Conservation (phyloP, 2,113 vertebrate species). For the Stigmatopora argus region DNA sequence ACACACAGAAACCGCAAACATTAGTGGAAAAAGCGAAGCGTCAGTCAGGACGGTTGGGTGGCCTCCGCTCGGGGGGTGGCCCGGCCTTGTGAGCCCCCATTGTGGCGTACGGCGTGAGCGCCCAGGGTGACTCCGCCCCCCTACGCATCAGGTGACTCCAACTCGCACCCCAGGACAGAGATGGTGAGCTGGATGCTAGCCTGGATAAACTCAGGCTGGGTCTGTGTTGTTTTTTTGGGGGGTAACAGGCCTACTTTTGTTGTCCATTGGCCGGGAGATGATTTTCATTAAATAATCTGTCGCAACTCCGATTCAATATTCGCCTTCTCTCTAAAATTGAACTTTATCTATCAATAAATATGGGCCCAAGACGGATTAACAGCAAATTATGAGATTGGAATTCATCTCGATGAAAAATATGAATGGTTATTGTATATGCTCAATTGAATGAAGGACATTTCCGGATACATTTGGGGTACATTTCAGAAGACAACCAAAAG, state of each 20-base stretch:
- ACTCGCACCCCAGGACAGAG: slow-evolving; percentile 47
- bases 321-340: no score
- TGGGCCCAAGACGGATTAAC: no score
- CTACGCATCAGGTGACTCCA: slow-evolving; percentile 36
- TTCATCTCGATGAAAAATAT: no score
- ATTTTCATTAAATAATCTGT: no score
- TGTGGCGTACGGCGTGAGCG: slow-evolving; percentile 48
- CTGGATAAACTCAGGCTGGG: slow-evolving; percentile 62
- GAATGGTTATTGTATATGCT: no score
- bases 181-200: slow-evolving; percentile 58
- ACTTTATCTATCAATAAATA: no score
- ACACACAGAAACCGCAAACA: slow-evolving; percentile 39
- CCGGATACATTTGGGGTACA: no score
- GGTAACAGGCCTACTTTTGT: slow-evolving; percentile 65
- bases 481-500: no score
- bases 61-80: slow-evolving; percentile 53
- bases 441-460: no score
- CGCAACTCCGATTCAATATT: no score
- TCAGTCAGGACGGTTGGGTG: slow-evolving; percentile 44
- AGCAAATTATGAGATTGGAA: no score
- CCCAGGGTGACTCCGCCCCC: slow-evolving; percentile 47
- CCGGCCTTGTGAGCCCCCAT: slow-evolving; percentile 35
- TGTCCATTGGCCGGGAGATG: slow-evolving; percentile 19
- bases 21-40: slow-evolving; percentile 40
- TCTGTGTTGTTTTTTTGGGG: slow-evolving; percentile 53